phyloP scores from a whole-genome alignment of 2,113 vertebrate genomes.

The Chiloscyllium plagiosum region DNA sequence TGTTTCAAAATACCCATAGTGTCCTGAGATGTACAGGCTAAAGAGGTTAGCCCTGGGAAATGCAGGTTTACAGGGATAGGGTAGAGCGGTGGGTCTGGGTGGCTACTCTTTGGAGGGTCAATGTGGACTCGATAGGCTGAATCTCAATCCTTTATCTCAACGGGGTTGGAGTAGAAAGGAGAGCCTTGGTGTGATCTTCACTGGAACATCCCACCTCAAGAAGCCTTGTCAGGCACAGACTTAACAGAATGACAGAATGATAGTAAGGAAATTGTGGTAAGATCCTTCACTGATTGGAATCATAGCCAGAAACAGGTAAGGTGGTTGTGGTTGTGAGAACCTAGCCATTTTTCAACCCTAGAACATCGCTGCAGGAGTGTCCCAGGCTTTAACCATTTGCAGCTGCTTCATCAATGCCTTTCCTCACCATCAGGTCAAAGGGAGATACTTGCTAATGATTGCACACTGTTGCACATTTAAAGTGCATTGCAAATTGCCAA shows the following conservation, averaged over 20 bases:
- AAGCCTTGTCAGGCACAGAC: background rate
- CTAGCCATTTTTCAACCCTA: no score
- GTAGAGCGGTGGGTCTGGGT: no score
- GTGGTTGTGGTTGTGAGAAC: background rate
- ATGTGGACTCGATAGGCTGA: no score
- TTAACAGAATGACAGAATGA: background rate
- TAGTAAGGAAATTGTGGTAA: background rate
- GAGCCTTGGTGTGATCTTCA: background rate
- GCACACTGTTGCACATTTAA: background rate
- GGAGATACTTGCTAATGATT: background rate
- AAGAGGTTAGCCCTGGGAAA: no score
- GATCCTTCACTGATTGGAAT: background rate
- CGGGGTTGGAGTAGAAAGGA: background rate
- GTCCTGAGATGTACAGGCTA: no score
- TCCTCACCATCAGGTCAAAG: background rate
- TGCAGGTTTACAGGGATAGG: no score
- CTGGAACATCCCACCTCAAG: background rate
- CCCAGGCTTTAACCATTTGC: background rate
- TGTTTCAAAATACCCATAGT: no score
- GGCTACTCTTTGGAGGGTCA: no score
- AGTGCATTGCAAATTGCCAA: background rate
- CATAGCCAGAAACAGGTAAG: background rate
- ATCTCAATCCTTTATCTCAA: background rate
- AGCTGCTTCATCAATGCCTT: background rate
- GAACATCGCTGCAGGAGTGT: background rate